A percentile compares a stretch with the other conserved stretches of the same genome.
phyloP scores from a whole-genome alignment of 2,888 invertebrate species.

The Folsomia manolachei region DNA sequence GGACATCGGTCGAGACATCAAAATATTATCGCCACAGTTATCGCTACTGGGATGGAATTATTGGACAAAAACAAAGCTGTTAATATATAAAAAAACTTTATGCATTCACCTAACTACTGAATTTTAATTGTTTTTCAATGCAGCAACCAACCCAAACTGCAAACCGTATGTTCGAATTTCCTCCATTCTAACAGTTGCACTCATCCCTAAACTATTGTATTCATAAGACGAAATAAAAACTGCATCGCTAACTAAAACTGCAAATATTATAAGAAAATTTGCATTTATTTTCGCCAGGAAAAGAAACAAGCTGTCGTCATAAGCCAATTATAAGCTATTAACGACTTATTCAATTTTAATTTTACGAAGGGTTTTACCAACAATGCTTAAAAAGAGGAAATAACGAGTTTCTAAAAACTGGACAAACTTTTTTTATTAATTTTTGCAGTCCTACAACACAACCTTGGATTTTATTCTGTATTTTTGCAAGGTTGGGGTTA shows the following conservation, averaged over 20 bases:
- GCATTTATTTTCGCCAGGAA: too few species aligned
- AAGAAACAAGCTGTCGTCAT: not conserved
- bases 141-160: too few species aligned
- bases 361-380: not conserved
- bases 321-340: not conserved
- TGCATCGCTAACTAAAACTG: too few species aligned
- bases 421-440: not conserved
- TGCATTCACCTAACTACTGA: too few species aligned
- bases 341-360: not conserved
- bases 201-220: too few species aligned
- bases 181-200: too few species aligned
- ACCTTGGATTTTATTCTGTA: not conserved
- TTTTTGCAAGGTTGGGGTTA: not conserved
- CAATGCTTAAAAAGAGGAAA: not conserved
- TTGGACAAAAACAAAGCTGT: too few species aligned
- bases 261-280: too few species aligned
- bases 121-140: not conserved
- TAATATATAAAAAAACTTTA: too few species aligned
- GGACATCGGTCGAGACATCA: not conserved
- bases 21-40: too few species aligned
- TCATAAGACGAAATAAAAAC: too few species aligned
- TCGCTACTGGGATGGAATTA: too few species aligned
- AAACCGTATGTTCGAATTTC: not conserved
- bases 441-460: not conserved
- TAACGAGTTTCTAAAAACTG: not conserved